A percentile compares a stretch with the other conserved stretches of the same genome.
These are phyloP conservation scores for Colius striatus DNA, from an alignment of 2,113 vertebrate species.

Conservation along the genomic window DNA sequence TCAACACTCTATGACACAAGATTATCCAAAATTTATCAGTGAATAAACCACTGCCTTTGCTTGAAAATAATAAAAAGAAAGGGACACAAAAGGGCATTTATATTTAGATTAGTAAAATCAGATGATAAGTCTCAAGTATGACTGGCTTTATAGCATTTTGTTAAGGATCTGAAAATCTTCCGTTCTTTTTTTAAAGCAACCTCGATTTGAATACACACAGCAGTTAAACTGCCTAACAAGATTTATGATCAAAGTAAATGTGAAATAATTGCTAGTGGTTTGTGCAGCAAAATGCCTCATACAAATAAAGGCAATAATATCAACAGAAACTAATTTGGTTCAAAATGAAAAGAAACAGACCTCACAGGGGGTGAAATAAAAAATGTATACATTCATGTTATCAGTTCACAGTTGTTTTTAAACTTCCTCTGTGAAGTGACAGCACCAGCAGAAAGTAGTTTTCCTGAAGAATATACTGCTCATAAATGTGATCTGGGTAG, in stretches of 20 bases:
- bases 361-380: neutral
- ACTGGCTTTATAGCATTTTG: neutral
- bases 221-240: slow-evolving; percentile 51
- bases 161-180: slow-evolving; percentile 12
- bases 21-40: neutral
- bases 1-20: neutral
- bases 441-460: slow-evolving; percentile 29
- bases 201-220: slow-evolving; percentile 6
- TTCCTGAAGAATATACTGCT: neutral
- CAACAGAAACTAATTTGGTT: slow-evolving; percentile 52
- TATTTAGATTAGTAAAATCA: neutral
- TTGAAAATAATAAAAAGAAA: slow-evolving; percentile 2
- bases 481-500: neutral
- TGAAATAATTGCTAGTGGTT: slow-evolving; percentile 53
- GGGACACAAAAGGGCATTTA: neutral
- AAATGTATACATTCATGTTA: slow-evolving; percentile 19
- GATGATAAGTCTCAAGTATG: neutral
- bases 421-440: slow-evolving; percentile 9
- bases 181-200: neutral
- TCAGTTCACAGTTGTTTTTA: slow-evolving; percentile 39
- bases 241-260: slow-evolving; percentile 51
- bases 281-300: slow-evolving; percentile 39
- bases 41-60: neutral
- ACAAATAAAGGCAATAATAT: slow-evolving; percentile 53
- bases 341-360: slow-evolving; percentile 45